Percentiles rank a stretch among this genome's conserved stretches.
Evolutionary conservation across 2,113 vertebrate genomes (phyloP).

Genomic region (Saccopteryx bilineata): DNA sequence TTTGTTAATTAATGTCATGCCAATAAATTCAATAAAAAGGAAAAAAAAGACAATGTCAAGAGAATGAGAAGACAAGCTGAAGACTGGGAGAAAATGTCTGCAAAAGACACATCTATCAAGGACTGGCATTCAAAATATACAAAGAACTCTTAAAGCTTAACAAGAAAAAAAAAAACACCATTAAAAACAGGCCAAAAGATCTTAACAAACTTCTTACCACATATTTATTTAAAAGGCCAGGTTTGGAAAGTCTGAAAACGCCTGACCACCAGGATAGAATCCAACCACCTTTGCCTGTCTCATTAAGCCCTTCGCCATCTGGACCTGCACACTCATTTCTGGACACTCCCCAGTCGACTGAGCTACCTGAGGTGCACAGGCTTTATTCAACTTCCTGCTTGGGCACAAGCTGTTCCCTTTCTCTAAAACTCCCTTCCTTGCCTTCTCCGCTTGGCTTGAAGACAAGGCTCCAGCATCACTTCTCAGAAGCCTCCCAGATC

Average conservation of each 20-base stretch:
- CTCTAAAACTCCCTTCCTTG: background rate
- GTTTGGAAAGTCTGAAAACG: slow-evolving; percentile 17
- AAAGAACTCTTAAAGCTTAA: no score
- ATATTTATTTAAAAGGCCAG: slow-evolving; percentile 10
- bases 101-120: no score
- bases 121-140: no score
- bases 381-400: background rate
- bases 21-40: no score
- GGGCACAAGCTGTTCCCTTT: slow-evolving; percentile 52
- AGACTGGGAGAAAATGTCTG: no score
- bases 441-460: slow-evolving; percentile 52
- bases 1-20: no score
- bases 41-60: no score
- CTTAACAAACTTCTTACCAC: no score
- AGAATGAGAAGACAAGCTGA: no score
- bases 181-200: no score
- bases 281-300: slow-evolving; percentile 41
- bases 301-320: slow-evolving; percentile 70
- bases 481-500: background rate
- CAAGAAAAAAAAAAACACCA: no score
- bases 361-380: background rate
- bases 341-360: background rate
- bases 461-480: background rate
- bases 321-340: slow-evolving; percentile 18
- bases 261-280: slow-evolving; percentile 3